phyloP scores from a whole-genome alignment of 2,113 vertebrate genomes.

The Sylvilagus bachmani region DNA sequence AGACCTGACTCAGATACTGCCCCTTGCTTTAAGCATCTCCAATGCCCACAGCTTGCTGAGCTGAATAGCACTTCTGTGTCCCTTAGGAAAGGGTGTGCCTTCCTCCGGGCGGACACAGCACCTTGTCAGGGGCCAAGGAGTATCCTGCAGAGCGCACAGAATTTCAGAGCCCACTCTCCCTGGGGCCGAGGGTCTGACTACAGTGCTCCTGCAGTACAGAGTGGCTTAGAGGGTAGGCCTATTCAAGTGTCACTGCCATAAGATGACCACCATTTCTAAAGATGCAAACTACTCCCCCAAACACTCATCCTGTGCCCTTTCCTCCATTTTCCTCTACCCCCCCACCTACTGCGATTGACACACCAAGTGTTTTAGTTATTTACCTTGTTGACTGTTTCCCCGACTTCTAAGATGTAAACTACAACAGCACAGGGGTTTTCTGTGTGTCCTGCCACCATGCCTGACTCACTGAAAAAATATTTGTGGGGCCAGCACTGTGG shows the following conservation, averaged over 20 bases:
- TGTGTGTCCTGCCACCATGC: constrained; percentile 22
- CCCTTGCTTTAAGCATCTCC: background rate
- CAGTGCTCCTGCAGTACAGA: background rate
- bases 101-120: background rate
- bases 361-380: background rate
- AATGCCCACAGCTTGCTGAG: background rate
- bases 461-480: background rate
- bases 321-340: background rate
- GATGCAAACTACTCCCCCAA: background rate
- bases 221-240: background rate
- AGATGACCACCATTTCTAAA: background rate
- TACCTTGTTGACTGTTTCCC: background rate
- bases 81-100: background rate
- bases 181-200: background rate
- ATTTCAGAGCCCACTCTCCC: background rate
- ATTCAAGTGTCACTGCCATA: background rate
- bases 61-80: background rate
- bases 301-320: background rate
- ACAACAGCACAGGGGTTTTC: background rate
- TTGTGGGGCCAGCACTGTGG: background rate
- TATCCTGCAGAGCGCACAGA: background rate
- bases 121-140: background rate
- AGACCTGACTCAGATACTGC: background rate
- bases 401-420: background rate
- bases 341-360: background rate